Evolutionary conservation across 23 tunicate genomes (phyloP).

Genomic region (Diplosoma virens): DNA sequence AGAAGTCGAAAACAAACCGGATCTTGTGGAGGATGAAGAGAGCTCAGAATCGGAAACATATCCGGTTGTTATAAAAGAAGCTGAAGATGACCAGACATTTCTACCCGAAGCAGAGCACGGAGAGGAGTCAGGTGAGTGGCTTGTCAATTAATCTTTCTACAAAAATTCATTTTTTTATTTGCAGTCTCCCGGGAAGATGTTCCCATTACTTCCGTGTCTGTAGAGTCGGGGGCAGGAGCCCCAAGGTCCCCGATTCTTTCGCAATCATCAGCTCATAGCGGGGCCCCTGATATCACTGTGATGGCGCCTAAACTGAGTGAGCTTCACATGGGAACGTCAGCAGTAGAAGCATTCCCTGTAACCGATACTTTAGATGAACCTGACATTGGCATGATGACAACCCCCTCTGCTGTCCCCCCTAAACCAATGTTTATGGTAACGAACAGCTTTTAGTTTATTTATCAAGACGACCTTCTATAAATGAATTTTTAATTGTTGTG

Average conservation of each 20-base stretch:
- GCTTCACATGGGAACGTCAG: conserved; percentile 40
- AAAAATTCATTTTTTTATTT: too few relatives aligned
- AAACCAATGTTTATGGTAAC: too few relatives aligned
- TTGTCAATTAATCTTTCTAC: background rate
- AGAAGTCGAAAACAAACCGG: conserved; percentile 36
- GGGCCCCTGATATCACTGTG: background rate
- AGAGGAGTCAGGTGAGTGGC: background rate
- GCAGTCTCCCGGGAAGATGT: too few relatives aligned
- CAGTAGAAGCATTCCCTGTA: too few relatives aligned
- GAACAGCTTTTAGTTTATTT: too few relatives aligned
- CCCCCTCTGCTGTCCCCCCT: too few relatives aligned
- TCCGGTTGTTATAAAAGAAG: too few relatives aligned
- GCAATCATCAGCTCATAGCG: background rate
- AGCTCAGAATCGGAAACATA: background rate
- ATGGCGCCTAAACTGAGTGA: conserved; percentile 53
- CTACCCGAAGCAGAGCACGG: background rate
- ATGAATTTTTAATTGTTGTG: background rate
- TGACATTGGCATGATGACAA: too few relatives aligned
- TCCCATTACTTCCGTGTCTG: too few relatives aligned
- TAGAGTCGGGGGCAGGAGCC: too few relatives aligned
- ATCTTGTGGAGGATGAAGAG: conserved; percentile 6
- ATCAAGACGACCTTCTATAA: too few relatives aligned
- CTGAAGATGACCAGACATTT: background rate
- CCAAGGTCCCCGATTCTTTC: conserved; percentile 19
- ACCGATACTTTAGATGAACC: too few relatives aligned